These are phyloP conservation scores for Brachypteracias leptosomus DNA, from an alignment of 2,113 vertebrate species.

Conservation along the genomic window DNA sequence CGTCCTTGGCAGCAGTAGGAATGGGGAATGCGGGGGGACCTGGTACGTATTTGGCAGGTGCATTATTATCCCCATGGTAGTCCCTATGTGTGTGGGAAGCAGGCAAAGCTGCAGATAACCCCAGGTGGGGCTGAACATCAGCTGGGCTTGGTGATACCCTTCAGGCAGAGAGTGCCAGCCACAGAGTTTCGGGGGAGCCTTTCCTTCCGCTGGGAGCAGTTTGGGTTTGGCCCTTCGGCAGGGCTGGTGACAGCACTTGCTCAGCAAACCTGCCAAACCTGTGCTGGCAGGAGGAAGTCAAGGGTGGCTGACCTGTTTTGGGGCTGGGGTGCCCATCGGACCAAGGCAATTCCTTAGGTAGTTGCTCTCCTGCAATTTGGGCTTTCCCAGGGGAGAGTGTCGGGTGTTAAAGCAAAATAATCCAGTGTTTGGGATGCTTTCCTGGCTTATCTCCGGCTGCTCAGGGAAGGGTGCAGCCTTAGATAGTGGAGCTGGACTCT, in stretches of 20 bases:
- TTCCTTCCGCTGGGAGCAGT: accelerated
- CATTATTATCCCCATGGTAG: accelerated
- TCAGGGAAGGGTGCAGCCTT: neutral
- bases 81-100: neutral
- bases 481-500: neutral
- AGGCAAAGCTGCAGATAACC: neutral
- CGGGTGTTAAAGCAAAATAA: neutral
- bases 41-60: accelerated
- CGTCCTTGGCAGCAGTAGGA: accelerated
- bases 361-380: neutral
- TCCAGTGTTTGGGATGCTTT: neutral
- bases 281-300: neutral
- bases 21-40: neutral
- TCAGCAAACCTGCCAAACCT: constrained; percentile 28
- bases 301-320: neutral
- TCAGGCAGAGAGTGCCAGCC: neutral
- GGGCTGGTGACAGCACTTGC: neutral
- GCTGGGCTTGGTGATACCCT: neutral
- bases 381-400: neutral
- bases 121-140: neutral
- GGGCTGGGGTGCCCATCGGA: neutral
- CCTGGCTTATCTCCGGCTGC: neutral
- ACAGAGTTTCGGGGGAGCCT: neutral
- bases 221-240: neutral
- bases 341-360: neutral